These are phyloP conservation scores for Picus viridis DNA, from an alignment of 2,797 vertebrate genomes.

Conservation along the genomic window DNA sequence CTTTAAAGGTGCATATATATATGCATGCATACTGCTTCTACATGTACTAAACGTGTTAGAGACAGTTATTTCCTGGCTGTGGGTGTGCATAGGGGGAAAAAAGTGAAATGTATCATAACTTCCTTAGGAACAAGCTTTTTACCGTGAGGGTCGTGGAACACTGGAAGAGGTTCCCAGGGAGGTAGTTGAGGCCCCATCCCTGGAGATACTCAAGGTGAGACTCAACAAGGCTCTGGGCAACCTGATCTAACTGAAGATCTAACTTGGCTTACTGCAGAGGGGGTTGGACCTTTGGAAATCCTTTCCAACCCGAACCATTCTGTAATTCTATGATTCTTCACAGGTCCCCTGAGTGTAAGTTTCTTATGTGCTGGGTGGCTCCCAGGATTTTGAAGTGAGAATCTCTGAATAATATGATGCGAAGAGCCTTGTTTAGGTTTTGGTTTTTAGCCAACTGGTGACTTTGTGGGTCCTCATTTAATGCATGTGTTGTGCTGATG, in stretches of 20 bases:
- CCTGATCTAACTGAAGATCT: too few relatives aligned
- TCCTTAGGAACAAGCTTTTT: too few relatives aligned
- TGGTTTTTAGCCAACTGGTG: background rate
- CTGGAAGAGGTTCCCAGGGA: too few relatives aligned
- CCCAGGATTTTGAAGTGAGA: background rate
- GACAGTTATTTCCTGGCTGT: background rate
- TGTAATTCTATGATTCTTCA: too few relatives aligned
- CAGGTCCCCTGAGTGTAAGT: background rate
- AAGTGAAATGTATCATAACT: background rate
- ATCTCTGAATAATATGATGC: background rate
- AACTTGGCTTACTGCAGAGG: too few relatives aligned
- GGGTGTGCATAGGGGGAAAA: background rate
- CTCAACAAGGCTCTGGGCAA: too few relatives aligned
- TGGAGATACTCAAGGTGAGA: too few relatives aligned
- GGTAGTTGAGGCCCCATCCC: too few relatives aligned
- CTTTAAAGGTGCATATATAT: slow-evolving; percentile 61
- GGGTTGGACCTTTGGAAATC: too few relatives aligned
- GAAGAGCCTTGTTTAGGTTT: background rate
- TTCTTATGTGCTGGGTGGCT: background rate
- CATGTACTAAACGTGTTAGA: background rate
- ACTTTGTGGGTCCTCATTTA: background rate
- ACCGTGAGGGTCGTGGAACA: too few relatives aligned
- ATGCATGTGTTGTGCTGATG: background rate
- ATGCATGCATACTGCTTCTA: slow-evolving; percentile 15
- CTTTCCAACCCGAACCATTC: too few relatives aligned